phyloP scores from a whole-genome alignment of 2,797 vertebrate genomes.

The Poeciliopsis presidionis region DNA sequence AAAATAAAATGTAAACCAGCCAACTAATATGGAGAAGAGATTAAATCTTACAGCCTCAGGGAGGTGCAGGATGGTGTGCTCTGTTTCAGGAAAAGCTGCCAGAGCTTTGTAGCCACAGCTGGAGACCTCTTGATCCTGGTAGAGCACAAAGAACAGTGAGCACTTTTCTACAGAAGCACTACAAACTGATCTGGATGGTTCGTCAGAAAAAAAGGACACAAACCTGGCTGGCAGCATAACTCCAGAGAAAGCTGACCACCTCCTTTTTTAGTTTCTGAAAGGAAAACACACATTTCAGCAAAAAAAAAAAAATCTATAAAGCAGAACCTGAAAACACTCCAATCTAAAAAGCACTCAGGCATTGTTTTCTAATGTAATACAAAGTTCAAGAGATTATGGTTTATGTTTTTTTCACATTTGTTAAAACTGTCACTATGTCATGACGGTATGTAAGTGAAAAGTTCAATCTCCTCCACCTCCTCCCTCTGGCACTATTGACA shows the following conservation, averaged over 20 bases:
- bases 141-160: conserved; percentile 14
- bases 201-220: conserved; percentile 1
- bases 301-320: not conserved
- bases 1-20: not conserved
- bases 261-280: conserved; percentile 89
- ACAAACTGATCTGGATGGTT: not conserved
- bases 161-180: not conserved
- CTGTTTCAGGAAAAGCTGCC: conserved; percentile 82
- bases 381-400: not conserved
- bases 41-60: conserved; percentile 85
- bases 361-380: not conserved
- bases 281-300: conserved; percentile 12
- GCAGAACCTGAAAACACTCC: not conserved
- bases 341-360: not conserved
- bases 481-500: too few species aligned
- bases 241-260: conserved; percentile 90
- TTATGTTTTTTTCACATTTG: not conserved
- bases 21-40: not conserved
- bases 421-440: too few species aligned
- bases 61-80: conserved; percentile 87
- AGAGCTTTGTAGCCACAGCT: conserved; percentile 89
- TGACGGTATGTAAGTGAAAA: too few species aligned
- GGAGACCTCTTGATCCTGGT: conserved; percentile 84
- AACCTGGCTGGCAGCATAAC: conserved; percentile 84
- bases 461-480: too few species aligned